These are phyloP conservation scores for Limnephilus marmoratus DNA, from an alignment of 2,888 invertebrate species.

Conservation along the genomic window DNA sequence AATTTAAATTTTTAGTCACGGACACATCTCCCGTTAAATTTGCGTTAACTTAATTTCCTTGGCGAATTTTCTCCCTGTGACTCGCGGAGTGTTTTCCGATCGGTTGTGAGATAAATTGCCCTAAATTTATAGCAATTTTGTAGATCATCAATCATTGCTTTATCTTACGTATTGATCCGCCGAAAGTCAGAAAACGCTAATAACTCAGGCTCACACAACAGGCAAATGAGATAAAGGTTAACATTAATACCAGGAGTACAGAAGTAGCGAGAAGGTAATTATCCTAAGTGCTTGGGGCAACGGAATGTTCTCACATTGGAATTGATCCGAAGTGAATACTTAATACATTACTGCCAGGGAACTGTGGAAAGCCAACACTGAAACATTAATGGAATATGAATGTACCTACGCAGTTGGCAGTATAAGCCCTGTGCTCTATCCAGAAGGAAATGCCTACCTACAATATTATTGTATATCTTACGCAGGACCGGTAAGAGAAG, in stretches of 20 bases:
- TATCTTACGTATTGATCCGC: constrained; percentile 7
- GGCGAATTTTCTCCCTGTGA: background rate
- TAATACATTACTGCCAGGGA: background rate
- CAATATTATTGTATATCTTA: background rate
- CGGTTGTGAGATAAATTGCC: background rate
- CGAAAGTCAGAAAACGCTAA: constrained; percentile 16
- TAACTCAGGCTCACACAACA: background rate
- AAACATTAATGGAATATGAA: constrained; percentile 38
- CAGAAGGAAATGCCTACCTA: background rate
- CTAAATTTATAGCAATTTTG: constrained; percentile 11
- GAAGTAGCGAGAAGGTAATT: constrained; percentile 37
- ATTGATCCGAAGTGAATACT: constrained; percentile 38
- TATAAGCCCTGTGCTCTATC: background rate
- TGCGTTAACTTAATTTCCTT: background rate
- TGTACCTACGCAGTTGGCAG: background rate
- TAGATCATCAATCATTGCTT: constrained; percentile 31
- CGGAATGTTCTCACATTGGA: constrained; percentile 11
- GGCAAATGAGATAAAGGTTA: background rate
- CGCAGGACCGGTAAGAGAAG: background rate
- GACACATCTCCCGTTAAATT: background rate
- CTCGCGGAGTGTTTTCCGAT: background rate
- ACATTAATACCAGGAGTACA: background rate
- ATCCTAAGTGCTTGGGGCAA: constrained; percentile 27
- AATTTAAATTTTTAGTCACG: background rate
- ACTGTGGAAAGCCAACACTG: constrained; percentile 5